phyloP scores from a whole-genome alignment of 2,888 invertebrate genomes.

The Plebejus anna region DNA sequence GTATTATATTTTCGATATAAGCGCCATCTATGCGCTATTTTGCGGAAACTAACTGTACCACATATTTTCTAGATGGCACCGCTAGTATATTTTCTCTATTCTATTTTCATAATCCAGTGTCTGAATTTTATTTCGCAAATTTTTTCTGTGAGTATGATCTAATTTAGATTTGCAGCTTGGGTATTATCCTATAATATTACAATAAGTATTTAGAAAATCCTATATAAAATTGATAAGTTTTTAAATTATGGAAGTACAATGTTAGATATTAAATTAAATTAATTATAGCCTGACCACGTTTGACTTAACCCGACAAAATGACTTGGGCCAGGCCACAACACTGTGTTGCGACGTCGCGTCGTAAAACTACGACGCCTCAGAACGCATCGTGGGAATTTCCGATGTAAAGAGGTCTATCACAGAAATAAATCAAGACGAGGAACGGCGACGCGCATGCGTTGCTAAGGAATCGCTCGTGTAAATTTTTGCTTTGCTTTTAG shows the following conservation, averaged over 20 bases:
- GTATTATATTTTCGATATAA: not conserved
- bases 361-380: no score
- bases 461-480: no score
- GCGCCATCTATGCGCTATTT: not conserved
- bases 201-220: not conserved
- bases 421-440: no score
- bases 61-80: not conserved
- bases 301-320: no score
- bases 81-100: not conserved
- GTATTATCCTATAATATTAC: not conserved
- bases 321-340: no score
- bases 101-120: not conserved
- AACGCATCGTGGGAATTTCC: no score
- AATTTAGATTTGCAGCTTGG: not conserved
- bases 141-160: not conserved
- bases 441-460: no score
- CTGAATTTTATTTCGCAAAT: not conserved
- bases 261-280: not conserved
- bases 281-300: not conserved
- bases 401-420: no score
- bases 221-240: slow-evolving; percentile 1
- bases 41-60: not conserved
- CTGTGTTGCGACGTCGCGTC: no score
- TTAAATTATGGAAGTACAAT: slow-evolving; percentile 19
- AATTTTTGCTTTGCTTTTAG: no score